Conservation (phyloP, 2,797 vertebrate genomes). For the Enteromius trimaculatus region DNA sequence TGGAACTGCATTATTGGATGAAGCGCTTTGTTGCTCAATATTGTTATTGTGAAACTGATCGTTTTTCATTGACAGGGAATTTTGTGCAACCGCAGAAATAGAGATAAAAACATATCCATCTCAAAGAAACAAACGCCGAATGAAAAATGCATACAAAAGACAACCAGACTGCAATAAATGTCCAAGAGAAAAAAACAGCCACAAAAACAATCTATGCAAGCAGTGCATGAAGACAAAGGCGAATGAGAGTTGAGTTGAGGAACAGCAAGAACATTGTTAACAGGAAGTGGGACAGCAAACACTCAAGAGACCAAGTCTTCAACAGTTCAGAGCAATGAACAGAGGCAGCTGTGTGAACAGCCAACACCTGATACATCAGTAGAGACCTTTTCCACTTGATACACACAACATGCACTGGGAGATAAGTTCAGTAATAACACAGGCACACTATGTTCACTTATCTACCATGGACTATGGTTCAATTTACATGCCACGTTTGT, state of each 20-base stretch:
- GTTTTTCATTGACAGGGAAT: background rate
- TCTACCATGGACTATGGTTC: background rate
- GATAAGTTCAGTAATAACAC: conserved; percentile 16
- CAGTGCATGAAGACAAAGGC: conserved; percentile 38
- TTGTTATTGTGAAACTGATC: background rate
- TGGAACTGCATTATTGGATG: background rate
- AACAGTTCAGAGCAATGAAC: conserved; percentile 59
- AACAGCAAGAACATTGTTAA: conserved; percentile 59
- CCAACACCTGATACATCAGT: conserved; percentile 54
- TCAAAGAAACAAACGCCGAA: background rate
- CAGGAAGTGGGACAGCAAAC: conserved; percentile 65
- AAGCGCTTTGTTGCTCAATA: background rate
- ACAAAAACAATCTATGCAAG: conserved; percentile 1
- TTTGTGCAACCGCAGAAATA: background rate
- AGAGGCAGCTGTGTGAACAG: conserved; percentile 62
- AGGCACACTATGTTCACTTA: conserved; percentile 10
- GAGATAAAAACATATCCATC: conserved; percentile 5
- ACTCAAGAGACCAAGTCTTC: conserved; percentile 58
- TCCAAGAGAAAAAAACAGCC: background rate
- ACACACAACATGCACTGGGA: conserved; percentile 8
- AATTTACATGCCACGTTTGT: conserved; percentile 28
- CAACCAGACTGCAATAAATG: background rate
- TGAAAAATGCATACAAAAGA: background rate
- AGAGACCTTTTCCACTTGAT: conserved; percentile 25
- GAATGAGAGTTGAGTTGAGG: conserved; percentile 16